phyloP scores from a whole-genome alignment of 1,140 invertebrate species.

The Araneus ventricosus region DNA sequence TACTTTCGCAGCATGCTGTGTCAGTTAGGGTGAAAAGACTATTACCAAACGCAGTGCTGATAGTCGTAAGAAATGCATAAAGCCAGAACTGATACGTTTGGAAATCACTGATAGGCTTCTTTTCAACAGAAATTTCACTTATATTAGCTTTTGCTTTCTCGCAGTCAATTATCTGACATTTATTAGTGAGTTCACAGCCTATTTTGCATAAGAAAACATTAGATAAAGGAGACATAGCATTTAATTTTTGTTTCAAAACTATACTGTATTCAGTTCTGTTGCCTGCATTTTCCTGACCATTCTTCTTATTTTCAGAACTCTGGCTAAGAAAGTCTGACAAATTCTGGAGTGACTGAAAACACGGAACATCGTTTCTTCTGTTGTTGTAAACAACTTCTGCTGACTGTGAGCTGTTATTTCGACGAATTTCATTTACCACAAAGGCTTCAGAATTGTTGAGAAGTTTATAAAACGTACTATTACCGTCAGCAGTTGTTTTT shows the following conservation, averaged over 20 bases:
- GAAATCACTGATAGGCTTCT: neutral
- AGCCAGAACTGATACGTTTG: conserved; percentile 77
- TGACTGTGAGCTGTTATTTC: neutral
- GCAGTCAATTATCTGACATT: neutral
- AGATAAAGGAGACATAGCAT: neutral
- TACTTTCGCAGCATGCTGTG: conserved; percentile 71
- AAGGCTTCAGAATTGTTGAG: neutral
- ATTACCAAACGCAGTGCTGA: conserved; percentile 65
- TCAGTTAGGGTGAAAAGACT: conserved; percentile 76
- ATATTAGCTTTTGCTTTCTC: neutral
- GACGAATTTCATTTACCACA: neutral
- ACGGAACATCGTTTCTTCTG: neutral
- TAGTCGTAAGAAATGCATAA: conserved; percentile 74
- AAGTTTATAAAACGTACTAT: neutral
- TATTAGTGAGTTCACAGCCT: neutral
- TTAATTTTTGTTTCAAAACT: neutral
- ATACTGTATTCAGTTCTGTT: neutral
- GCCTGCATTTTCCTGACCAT: neutral
- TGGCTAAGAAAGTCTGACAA: neutral
- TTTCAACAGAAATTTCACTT: neutral
- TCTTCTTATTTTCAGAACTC: neutral
- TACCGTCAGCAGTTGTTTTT: neutral
- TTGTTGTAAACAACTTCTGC: neutral
- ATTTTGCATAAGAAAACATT: neutral
- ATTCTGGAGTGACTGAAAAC: neutral